Conservation (phyloP, 2,113 vertebrate species). For the Forbesichthys papilliferus region DNA sequence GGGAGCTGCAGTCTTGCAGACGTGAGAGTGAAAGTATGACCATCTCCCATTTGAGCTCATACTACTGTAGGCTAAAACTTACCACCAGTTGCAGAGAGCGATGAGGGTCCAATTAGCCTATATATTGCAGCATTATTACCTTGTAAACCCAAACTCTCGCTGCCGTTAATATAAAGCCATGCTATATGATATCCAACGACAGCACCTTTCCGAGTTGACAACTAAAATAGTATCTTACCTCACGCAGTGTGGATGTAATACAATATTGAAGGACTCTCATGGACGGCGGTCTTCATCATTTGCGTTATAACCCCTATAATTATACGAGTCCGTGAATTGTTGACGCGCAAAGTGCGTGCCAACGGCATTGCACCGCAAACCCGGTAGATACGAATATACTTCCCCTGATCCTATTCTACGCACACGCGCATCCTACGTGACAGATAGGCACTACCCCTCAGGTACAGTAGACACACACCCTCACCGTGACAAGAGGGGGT, state of each 20-base stretch:
- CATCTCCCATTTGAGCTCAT: not conserved
- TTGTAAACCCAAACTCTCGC: not conserved
- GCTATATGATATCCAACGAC: not conserved
- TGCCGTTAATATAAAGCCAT: not conserved
- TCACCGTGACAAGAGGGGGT: slow-evolving; percentile 41
- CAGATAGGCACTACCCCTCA: slow-evolving; percentile 59
- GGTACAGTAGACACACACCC: slow-evolving; percentile 63
- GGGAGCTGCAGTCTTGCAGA: not conserved
- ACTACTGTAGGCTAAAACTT: not conserved
- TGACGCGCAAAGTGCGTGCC: no score
- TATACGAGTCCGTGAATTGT: not conserved
- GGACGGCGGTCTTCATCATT: slow-evolving; percentile 50
- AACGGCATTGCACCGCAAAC: not conserved
- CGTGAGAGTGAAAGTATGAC: not conserved
- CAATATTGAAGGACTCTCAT: slow-evolving; percentile 60
- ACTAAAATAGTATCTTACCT: slow-evolving; percentile 72
- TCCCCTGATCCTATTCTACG: slow-evolving; percentile 35
- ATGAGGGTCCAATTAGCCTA: not conserved
- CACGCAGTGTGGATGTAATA: slow-evolving; percentile 53
- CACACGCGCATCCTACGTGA: slow-evolving; percentile 51
- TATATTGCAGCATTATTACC: not conserved
- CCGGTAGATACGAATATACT: not conserved
- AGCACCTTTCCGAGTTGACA: no score
- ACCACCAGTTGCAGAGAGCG: slow-evolving; percentile 40
- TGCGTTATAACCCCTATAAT: slow-evolving; percentile 41